These are phyloP conservation scores for Homarus americanus DNA, from an alignment of 1,140 invertebrate genomes.

Conservation along the genomic window DNA sequence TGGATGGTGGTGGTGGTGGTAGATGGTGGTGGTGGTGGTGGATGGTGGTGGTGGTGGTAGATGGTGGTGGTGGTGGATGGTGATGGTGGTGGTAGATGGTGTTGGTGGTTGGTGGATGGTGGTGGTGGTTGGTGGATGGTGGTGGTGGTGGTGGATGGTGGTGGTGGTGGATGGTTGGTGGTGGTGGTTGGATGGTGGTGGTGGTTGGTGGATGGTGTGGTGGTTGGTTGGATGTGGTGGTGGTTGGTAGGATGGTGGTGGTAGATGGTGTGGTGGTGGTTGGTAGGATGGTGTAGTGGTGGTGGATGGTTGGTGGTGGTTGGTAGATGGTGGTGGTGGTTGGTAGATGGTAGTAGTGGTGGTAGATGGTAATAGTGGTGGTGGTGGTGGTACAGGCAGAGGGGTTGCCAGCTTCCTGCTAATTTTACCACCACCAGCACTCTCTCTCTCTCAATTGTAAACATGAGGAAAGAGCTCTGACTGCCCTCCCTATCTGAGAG, in stretches of 20 bases:
- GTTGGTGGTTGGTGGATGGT: too few species aligned
- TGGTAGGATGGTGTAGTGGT: too few species aligned
- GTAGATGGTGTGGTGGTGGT: neutral
- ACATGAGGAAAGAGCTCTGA: too few species aligned
- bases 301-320: neutral
- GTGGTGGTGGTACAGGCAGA: neutral
- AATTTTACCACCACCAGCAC: neutral
- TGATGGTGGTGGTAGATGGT: neutral
- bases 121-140: too few species aligned
- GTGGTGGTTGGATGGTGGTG: too few species aligned
- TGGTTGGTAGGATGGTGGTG: neutral
- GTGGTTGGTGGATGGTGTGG: too few species aligned
- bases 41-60: too few species aligned
- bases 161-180: too few species aligned
- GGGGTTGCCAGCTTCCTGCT: neutral
- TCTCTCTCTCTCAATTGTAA: neutral
- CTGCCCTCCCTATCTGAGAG: neutral
- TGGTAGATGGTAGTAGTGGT: too few species aligned
- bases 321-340: neutral
- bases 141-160: too few species aligned
- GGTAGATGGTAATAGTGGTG: neutral
- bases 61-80: neutral
- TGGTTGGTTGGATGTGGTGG: neutral
- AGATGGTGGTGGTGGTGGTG: too few species aligned
- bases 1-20: too few species aligned